phyloP scores from a whole-genome alignment of 2,113 vertebrate genomes.

The Gila orcuttii region DNA sequence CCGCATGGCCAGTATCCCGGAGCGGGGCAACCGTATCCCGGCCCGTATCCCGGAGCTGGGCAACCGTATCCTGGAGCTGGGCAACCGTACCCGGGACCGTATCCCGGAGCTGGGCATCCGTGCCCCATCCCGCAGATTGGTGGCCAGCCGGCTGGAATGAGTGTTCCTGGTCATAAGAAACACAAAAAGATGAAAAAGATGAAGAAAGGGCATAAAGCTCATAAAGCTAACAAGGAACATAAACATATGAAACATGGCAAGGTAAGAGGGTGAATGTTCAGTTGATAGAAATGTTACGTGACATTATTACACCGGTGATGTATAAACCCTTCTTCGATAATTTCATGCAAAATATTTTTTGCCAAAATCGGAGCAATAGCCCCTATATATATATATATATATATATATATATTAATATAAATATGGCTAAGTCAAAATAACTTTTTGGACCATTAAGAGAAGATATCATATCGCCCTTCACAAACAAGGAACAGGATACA shows the following conservation, averaged over 20 bases:
- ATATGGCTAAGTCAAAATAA: too few relatives aligned
- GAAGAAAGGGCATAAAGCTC: conserved; percentile 61
- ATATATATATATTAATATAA: too few relatives aligned
- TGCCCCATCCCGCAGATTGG: background rate
- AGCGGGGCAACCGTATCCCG: background rate
- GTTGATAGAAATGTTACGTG: background rate
- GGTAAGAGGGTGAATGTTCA: conserved; percentile 58
- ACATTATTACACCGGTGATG: too few relatives aligned
- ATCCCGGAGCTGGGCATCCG: conserved; percentile 39
- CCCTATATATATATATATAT: too few relatives aligned
- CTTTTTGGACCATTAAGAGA: too few relatives aligned
- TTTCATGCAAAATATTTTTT: too few relatives aligned
- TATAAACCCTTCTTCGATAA: too few relatives aligned
- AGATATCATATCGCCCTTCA: too few relatives aligned
- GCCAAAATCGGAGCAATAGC: too few relatives aligned
- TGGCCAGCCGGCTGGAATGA: conserved; percentile 20
- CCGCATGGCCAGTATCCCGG: conserved; percentile 49
- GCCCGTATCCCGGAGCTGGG: background rate
- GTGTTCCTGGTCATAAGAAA: conserved; percentile 44
- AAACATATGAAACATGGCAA: conserved; percentile 65
- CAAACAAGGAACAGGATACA: too few relatives aligned
- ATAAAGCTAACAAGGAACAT: conserved; percentile 53
- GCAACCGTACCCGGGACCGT: conserved; percentile 29
- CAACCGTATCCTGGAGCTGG: too few relatives aligned
- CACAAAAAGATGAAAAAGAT: conserved; percentile 75